Percentiles rank a stretch among this genome's conserved stretches.
Conservation (phyloP, 2,113 vertebrate genomes). For the Pipra filicauda region DNA sequence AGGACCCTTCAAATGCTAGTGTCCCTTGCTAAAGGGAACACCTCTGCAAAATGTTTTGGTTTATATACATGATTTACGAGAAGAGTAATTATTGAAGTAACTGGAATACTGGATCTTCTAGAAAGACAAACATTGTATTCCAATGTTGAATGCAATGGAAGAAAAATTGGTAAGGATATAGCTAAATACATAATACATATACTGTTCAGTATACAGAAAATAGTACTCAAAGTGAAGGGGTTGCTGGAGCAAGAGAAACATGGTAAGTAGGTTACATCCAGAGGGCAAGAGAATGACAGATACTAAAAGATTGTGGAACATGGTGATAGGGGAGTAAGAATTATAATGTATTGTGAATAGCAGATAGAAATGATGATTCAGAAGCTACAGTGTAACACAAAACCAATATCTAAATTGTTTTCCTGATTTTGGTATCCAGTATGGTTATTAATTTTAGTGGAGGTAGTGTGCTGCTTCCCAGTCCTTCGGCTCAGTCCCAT, state of each 20-base stretch:
- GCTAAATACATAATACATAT: neutral
- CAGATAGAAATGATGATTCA: neutral
- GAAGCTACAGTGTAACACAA: neutral
- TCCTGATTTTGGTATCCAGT: neutral
- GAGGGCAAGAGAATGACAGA: neutral
- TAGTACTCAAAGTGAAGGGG: neutral
- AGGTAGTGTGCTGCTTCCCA: neutral
- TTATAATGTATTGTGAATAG: neutral
- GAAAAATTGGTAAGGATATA: neutral
- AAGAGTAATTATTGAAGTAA: neutral
- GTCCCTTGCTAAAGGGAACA: neutral
- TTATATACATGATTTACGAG: neutral
- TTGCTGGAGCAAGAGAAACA: neutral
- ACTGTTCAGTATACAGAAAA: neutral
- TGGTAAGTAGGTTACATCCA: neutral
- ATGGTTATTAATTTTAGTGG: neutral
- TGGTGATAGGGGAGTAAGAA: neutral
- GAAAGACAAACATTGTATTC: neutral
- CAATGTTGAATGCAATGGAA: neutral
- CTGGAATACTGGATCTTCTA: neutral
- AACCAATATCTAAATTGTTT: neutral
- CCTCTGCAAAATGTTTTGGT: neutral
- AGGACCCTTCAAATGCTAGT: neutral
- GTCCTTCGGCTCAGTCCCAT: neutral
- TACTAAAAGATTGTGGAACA: neutral